Percentiles rank a stretch among this genome's conserved stretches.
Conservation (phyloP, 2,113 vertebrate genomes). For the Cyanoliseus patagonus region DNA sequence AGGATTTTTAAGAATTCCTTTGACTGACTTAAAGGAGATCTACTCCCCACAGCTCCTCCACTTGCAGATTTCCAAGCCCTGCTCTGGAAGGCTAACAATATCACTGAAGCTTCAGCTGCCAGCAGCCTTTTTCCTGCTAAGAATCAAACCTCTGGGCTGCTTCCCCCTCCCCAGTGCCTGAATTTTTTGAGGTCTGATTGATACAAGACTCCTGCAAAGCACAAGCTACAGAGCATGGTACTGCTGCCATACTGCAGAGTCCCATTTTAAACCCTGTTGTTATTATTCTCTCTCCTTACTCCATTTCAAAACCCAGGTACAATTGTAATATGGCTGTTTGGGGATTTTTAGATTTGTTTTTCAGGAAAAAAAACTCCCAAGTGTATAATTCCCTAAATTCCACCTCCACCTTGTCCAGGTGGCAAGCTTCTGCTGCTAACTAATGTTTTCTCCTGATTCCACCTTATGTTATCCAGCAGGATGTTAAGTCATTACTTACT, state of each 20-base stretch:
- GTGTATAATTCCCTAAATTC: constrained; percentile 10
- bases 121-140: background rate
- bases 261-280: background rate
- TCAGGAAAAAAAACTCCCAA: background rate
- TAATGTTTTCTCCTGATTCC: constrained; percentile 55
- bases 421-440: constrained; percentile 45
- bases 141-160: background rate
- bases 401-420: constrained; percentile 25
- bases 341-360: background rate
- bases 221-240: background rate
- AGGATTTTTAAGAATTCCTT: background rate
- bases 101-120: background rate
- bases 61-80: background rate
- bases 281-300: background rate
- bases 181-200: background rate
- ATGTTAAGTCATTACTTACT: constrained; percentile 47
- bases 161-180: background rate
- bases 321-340: background rate
- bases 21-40: background rate
- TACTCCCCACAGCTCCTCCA: background rate
- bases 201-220: background rate
- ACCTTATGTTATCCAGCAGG: constrained; percentile 9
- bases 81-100: background rate
- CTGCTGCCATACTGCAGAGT: background rate
- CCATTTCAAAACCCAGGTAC: background rate